Percentiles rank a stretch among this genome's conserved stretches.
Conservation (phyloP, 2,888 invertebrate species). For the Oligia latruncula region DNA sequence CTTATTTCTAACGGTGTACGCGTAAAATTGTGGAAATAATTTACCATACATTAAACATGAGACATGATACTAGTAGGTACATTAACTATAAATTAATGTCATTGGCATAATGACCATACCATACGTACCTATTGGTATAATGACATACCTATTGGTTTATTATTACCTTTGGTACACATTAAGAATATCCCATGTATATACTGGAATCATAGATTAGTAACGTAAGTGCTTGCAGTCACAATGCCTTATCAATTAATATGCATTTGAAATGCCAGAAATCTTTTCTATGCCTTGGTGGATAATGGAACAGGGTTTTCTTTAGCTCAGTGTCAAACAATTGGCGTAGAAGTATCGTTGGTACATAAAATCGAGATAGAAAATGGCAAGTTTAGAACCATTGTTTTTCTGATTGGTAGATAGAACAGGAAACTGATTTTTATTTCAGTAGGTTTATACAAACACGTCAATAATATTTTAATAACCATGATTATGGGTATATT, state of each 20-base stretch:
- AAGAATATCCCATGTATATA: conserved; percentile 4
- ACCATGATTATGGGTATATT: too few species aligned
- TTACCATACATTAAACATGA: conserved; percentile 42
- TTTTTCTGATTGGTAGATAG: background rate
- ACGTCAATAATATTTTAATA: background rate
- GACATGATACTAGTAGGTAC: conserved; percentile 11
- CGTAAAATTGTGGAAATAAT: conserved; percentile 31
- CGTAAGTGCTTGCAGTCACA: background rate
- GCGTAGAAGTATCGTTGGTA: too few species aligned
- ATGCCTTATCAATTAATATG: background rate
- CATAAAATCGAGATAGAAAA: background rate
- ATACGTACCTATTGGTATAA: conserved; percentile 14
- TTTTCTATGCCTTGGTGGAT: background rate
- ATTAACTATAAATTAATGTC: conserved; percentile 39
- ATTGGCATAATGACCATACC: conserved; percentile 25
- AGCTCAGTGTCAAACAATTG: background rate
- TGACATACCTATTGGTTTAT: background rate
- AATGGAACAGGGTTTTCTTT: background rate
- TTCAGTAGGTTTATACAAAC: background rate
- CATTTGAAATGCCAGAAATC: background rate
- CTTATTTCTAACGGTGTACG: conserved; percentile 32
- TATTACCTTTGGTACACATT: background rate
- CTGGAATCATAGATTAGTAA: background rate
- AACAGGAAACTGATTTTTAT: background rate
- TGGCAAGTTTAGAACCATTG: background rate